Conservation (phyloP, 2,113 vertebrate species). For the Perccottus glenii region DNA sequence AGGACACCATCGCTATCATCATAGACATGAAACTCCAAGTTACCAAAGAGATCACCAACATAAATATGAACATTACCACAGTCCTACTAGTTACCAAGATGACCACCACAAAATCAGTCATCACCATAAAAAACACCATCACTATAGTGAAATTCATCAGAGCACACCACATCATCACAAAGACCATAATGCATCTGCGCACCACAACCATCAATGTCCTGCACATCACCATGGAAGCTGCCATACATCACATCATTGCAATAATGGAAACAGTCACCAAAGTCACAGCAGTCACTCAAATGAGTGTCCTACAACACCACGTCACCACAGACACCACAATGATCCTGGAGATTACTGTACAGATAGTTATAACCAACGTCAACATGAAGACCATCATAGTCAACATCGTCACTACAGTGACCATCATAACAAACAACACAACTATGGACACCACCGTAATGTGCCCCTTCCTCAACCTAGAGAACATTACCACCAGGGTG, state of each 20-base stretch:
- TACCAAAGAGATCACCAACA: slow-evolving; percentile 12
- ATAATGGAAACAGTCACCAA: neutral
- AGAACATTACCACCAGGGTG: slow-evolving; percentile 16
- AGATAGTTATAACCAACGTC: neutral
- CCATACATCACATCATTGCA: neutral
- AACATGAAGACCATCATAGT: slow-evolving; percentile 17
- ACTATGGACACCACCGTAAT: neutral
- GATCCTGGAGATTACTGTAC: neutral
- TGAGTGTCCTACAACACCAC: neutral
- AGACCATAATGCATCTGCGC: slow-evolving; percentile 1
- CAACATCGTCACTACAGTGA: neutral
- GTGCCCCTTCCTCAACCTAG: neutral
- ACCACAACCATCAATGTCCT: too few relatives aligned
- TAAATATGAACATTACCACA: slow-evolving; percentile 14
- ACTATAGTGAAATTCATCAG: neutral
- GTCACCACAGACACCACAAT: neutral
- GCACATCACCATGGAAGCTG: too few relatives aligned
- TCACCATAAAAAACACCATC: slow-evolving; percentile 1
- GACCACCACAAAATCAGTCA: slow-evolving; percentile 17
- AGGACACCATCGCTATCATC: slow-evolving; percentile 15
- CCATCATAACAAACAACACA: neutral
- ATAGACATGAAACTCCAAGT: slow-evolving; percentile 2
- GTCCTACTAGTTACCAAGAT: slow-evolving; percentile 5
- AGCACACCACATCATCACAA: neutral
- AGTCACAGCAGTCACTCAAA: neutral